phyloP scores from a whole-genome alignment of 2,888 invertebrate species.

The Meliscaeva auricollis region DNA sequence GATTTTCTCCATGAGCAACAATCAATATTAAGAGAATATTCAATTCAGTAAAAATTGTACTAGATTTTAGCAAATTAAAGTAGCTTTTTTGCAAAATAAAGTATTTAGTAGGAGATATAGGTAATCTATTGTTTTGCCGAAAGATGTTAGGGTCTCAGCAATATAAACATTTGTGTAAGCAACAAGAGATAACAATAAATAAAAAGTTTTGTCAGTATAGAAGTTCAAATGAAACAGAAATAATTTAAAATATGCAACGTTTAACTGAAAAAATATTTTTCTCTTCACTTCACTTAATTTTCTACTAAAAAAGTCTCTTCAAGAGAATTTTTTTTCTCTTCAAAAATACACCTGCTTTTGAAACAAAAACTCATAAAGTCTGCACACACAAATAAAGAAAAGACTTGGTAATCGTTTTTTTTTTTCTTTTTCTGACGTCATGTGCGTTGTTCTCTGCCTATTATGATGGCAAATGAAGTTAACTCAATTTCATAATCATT shows the following conservation, averaged over 20 bases:
- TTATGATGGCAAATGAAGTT: constrained; percentile 29
- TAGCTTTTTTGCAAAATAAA: neutral
- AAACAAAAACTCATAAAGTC: constrained; percentile 7
- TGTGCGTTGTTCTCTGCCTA: neutral
- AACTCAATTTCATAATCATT: constrained; percentile 31
- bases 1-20: neutral
- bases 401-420: neutral
- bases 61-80: constrained; percentile 40
- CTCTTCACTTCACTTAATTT: too few relatives aligned
- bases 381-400: neutral
- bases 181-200: too few relatives aligned
- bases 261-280: too few relatives aligned
- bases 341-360: constrained; percentile 25
- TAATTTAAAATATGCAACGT: too few relatives aligned
- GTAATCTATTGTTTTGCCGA: constrained; percentile 48
- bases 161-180: too few relatives aligned
- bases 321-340: constrained; percentile 10
- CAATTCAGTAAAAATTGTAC: constrained; percentile 41
- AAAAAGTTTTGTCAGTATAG: too few relatives aligned
- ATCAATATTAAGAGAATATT: constrained; percentile 9
- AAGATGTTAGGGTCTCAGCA: too few relatives aligned
- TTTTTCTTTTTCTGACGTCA: constrained; percentile 45
- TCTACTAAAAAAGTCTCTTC: constrained; percentile 27
- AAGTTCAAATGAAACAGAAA: too few relatives aligned
- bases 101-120: constrained; percentile 10